Evolutionary conservation across 2,888 invertebrate species (phyloP).

Genomic region (Polydrusus cervinus): DNA sequence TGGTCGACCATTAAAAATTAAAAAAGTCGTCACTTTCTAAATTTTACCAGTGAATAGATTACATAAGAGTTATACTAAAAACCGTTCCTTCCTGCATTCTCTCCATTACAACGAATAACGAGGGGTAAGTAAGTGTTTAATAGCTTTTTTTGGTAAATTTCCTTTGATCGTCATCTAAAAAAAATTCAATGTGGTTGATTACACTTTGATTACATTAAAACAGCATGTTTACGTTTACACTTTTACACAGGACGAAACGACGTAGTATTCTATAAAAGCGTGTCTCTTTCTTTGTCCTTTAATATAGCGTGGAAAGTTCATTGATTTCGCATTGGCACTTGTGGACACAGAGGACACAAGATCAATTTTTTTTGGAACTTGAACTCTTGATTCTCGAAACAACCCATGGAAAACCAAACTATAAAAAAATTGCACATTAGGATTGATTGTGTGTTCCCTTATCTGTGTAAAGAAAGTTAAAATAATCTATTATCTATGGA

Average conservation of each 20-base stretch:
- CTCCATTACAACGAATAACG: background rate
- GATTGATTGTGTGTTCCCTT: too few species aligned
- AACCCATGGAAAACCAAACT: background rate
- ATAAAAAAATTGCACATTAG: background rate
- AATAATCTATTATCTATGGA: background rate
- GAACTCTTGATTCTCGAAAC: background rate
- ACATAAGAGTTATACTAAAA: conserved; percentile 17
- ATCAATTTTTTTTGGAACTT: background rate
- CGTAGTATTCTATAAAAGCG: too few species aligned
- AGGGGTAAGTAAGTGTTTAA: conserved; percentile 30
- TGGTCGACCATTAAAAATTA: conserved; percentile 2
- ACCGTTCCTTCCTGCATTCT: conserved; percentile 22
- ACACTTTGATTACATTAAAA: background rate
- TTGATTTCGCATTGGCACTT: too few species aligned
- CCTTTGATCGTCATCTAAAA: background rate
- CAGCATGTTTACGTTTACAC: too few species aligned
- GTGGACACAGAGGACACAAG: background rate
- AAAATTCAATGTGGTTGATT: background rate
- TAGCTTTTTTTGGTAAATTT: background rate
- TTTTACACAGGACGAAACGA: too few species aligned
- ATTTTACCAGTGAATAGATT: conserved; percentile 36
- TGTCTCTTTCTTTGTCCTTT: too few species aligned
- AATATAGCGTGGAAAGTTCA: too few species aligned
- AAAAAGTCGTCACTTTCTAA: conserved; percentile 29
- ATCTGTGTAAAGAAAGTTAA: too few species aligned